Evolutionary conservation across 2,888 invertebrate species (phyloP), one percentile per base, ranked within the genome.

Genomic region (Escarpia spicata): DNA sequence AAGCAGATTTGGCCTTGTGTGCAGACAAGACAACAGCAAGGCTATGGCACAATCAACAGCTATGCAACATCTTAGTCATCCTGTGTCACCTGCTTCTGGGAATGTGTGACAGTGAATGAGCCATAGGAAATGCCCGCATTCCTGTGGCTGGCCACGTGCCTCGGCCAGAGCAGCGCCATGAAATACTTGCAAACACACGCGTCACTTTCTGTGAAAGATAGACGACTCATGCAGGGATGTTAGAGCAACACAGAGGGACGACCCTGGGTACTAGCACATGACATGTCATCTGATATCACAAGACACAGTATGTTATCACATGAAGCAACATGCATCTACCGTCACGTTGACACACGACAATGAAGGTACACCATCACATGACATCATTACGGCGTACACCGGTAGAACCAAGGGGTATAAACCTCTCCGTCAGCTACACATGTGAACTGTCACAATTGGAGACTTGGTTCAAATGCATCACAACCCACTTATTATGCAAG

Each of bases 11-110:
- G 75, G 75, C 75, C 75, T 75, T 19, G 75, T 26, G 19, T 6
- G 19, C n/a, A n/a, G n/a, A 19, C 19, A 75, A 75, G 75, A 75
- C 75, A 75, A 75, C 75, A 75, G 52, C 52, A 75, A 26, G 75
- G n/a, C 26, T 75, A 75, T 75, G 75, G 75, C 75, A 75, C 75
- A 75, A 75, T n/a, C 75, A 75, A n/a, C 75, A 75, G 75, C 26
- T 75, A 75, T 75, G 19, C 75, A 75, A 75, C 75, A 75, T 75
- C 75, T n/a, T 75, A n/a, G 75, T 75, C 75, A 75, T 75, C 75
- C 75, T 75, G 19, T 75, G 75, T 26, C n/a, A 75, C 19, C 75
- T 75, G 75, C n/a, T 75, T 75, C 75, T 75, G 75, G 75, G 75
- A 75, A 75, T 75, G 75, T 75, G 75, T 75, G 75, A 75, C n/a